Conservation (phyloP, 2,113 vertebrate species). For the Charadrius vociferus region DNA sequence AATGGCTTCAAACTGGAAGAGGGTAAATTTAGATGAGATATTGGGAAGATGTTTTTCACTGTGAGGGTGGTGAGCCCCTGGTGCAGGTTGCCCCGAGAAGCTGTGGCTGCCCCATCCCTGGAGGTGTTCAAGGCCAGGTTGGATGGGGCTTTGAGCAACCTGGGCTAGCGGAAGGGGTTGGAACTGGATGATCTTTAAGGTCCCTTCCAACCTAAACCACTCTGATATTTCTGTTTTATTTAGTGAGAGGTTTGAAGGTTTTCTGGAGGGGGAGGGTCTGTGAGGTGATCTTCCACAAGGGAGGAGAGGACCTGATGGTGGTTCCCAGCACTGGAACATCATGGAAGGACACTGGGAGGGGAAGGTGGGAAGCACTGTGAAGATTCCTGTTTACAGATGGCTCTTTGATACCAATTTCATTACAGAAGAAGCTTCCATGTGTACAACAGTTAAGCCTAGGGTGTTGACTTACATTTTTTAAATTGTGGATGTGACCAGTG, state of each 20-base stretch:
- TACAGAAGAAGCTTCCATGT: accelerated
- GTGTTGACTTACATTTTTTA: not conserved
- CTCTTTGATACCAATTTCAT: accelerated
- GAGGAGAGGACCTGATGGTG: not conserved
- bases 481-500: not conserved
- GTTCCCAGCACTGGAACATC: not conserved
- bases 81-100: too few species aligned
- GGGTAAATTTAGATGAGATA: too few species aligned
- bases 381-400: not conserved
- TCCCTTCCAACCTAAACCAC: too few species aligned
- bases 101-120: too few species aligned
- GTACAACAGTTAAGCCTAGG: not conserved
- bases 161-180: too few species aligned
- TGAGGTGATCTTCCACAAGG: not conserved
- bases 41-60: too few species aligned
- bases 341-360: not conserved
- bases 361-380: not conserved
- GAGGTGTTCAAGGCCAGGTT: too few species aligned
- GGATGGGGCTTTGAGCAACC: too few species aligned
- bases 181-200: too few species aligned
- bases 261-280: not conserved
- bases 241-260: not conserved
- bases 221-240: not conserved
- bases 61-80: too few species aligned
- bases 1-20: too few species aligned